Evolutionary conservation across 37 sponge, comb jelly and placozoan species (phyloP).

Genomic region (Tethya wilhelma): DNA sequence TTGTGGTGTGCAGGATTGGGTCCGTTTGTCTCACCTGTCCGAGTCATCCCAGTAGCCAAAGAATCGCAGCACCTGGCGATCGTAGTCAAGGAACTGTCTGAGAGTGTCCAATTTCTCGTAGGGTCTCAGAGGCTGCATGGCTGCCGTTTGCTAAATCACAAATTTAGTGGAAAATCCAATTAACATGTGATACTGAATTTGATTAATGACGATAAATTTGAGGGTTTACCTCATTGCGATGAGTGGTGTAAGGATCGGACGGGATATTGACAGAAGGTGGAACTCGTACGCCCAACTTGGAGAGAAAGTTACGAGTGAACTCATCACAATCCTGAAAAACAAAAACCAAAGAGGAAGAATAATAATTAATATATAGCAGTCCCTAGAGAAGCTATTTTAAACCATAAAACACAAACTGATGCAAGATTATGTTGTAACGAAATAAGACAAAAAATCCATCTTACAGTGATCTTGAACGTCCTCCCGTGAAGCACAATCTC

Average conservation of each 20-base stretch:
- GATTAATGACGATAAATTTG: not conserved
- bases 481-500: constrained; percentile 77
- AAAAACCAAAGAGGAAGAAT: too few species aligned
- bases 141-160: not conserved
- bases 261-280: constrained; percentile 48
- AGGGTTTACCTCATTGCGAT: constrained; percentile 67
- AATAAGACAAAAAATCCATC: constrained; percentile 1
- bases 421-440: not conserved
- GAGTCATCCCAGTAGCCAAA: constrained; percentile 96
- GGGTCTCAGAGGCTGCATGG: constrained; percentile 97
- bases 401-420: not conserved
- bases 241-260: constrained; percentile 77
- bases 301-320: constrained; percentile 93
- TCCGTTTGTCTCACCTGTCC: constrained; percentile 43
- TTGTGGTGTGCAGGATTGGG: not conserved
- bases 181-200: not conserved
- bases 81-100: constrained; percentile 93
- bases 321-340: constrained; percentile 88
- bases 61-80: constrained; percentile 92
- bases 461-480: constrained; percentile 85
- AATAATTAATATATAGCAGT: too few species aligned
- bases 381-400: not conserved
- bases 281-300: constrained; percentile 84
- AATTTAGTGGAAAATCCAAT: not conserved
- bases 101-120: constrained; percentile 94